Base-by-base conservation (phyloP, 2,888 invertebrate species). In the Dynastes tityus region DNA sequence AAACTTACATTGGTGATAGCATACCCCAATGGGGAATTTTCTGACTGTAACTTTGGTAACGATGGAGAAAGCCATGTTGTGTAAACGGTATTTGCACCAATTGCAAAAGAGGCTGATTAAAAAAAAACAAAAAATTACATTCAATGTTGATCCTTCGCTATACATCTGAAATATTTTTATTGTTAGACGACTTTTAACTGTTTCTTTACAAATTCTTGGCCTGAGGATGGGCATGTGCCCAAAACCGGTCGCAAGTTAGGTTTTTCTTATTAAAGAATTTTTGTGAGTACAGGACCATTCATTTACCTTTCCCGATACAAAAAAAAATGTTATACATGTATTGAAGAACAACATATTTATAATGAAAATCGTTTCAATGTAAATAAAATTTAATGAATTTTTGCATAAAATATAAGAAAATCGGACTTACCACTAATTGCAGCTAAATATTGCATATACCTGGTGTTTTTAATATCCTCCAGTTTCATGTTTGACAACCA, bases 1-100 rank as follows among this genome's bases (percentile, higher is more conserved):
- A 22, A 22, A 65, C 49, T 74, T 79, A 81, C 81, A 45, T 80
- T 78, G 16, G 76, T 78, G 45, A 81, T 51, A 22, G 80, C 75
- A 61, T 78, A 70, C 61, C 82, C 83, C 61, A 84, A 77, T 8
- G 83, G 84, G 1, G 83, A 83, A 70, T 84, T 76, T 9, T 82
- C 79, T 0, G 81, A 79, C 61, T 78, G 77, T 8, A 84, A 74
- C 75, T 78, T 67, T 55, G 82, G 80, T 51, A 84, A 61, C 6
- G 81, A 79, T 49, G 84, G 84, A 29, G 83, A 83, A 49, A 83
- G 79, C 84, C 84, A 84, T 22, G 82, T 77, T 11, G 81, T 53
- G 73, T 82, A 79, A 32, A 80, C 80, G n/a, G 82, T 78, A 9
- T 78, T 75, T 40, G 81, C 78, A 61, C 79, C 80, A 78, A 82